A percentile compares a stretch with the other conserved stretches of the same genome.
These are phyloP conservation scores for Melinaea menophilus DNA, from an alignment of 2,888 invertebrate genomes.

Conservation along the genomic window DNA sequence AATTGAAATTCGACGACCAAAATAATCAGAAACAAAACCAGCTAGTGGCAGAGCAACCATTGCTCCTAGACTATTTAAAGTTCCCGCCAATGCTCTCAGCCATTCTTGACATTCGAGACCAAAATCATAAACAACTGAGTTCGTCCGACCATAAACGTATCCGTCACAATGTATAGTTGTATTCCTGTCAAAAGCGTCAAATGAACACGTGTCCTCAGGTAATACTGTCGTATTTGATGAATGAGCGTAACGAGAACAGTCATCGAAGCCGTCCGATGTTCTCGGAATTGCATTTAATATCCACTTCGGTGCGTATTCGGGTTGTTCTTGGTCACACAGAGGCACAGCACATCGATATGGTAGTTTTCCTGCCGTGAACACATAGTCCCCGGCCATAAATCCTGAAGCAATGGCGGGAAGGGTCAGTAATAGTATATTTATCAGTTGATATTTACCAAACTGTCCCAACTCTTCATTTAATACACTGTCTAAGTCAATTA, in stretches of 20 bases:
- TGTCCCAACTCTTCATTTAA: conserved; percentile 58
- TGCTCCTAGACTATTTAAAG: conserved; percentile 84
- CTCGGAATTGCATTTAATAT: conserved; percentile 55
- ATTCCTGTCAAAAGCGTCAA: conserved; percentile 51
- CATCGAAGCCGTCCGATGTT: conserved; percentile 53
- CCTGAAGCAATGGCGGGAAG: conserved; percentile 56
- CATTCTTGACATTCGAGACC: conserved; percentile 77
- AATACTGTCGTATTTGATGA: conserved; percentile 34
- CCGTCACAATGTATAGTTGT: conserved; percentile 51
- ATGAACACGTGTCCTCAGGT: conserved; percentile 44
- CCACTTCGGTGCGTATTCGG: conserved; percentile 58
- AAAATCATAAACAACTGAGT: conserved; percentile 65
- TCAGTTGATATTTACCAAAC: conserved; percentile 61
- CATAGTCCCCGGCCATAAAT: conserved; percentile 63
- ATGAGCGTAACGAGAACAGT: conserved; percentile 55
- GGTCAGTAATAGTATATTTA: conserved; percentile 51
- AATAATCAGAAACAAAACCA: conserved; percentile 83
- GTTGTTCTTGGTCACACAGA: conserved; percentile 51
- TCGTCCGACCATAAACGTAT: conserved; percentile 58
- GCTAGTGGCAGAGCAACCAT: conserved; percentile 82
- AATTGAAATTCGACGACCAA: conserved; percentile 60
- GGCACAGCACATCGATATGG: conserved; percentile 59
- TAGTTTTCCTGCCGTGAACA: conserved; percentile 62
- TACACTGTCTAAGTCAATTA: conserved; percentile 53
- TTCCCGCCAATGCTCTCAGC: conserved; percentile 85